Percentiles rank a stretch among this genome's conserved stretches.
Conservation (phyloP, 2,797 vertebrate species). For the Pangasius larnaudii region DNA sequence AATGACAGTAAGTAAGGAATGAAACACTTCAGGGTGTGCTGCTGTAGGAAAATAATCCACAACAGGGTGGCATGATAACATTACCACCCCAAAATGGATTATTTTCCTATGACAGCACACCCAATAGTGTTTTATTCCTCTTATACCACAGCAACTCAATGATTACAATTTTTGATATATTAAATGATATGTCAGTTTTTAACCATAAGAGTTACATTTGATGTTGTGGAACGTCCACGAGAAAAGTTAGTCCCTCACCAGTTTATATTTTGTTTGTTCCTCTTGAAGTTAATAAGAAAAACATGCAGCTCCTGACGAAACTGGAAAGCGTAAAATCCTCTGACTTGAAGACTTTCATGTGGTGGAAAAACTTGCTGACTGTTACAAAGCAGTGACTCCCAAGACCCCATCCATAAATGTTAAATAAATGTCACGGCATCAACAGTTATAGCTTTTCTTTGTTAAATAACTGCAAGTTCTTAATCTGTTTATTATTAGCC, state of each 20-base stretch:
- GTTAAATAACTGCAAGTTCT: background rate
- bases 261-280: background rate
- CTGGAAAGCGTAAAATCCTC: background rate
- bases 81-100: background rate
- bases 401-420: background rate
- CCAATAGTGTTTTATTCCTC: background rate
- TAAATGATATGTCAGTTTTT: background rate
- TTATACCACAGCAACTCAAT: background rate
- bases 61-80: background rate
- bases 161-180: background rate
- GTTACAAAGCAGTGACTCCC: background rate
- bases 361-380: background rate
- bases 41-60: background rate
- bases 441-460: background rate
- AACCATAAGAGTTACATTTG: background rate
- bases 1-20: background rate
- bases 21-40: background rate
- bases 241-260: accelerated
- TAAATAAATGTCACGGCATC: background rate
- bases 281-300: background rate
- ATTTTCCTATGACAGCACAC: too few species aligned
- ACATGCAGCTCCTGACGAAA: background rate
- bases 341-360: background rate
- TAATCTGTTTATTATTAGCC: background rate
- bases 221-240: too few species aligned